Evolutionary conservation across 2,797 vertebrate genomes (phyloP), one percentile per base, ranked within the genome.

Genomic region (Eleutherodactylus coqui): DNA sequence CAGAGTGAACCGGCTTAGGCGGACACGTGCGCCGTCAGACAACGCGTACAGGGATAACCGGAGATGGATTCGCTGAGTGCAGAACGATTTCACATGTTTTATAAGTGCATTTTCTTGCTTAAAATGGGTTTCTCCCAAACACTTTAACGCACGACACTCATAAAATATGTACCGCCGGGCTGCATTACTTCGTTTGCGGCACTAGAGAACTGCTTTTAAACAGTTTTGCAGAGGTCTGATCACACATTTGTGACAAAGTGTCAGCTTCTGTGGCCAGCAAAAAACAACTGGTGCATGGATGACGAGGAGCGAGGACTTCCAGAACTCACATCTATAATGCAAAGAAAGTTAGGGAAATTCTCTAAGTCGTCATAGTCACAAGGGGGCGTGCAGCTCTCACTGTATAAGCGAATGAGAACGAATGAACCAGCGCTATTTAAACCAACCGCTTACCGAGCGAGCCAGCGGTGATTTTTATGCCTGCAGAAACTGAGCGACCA

Each of bases 91-190:
- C 29, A 82, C 43, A 29, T 29, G 36, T 72, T 55, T 73, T 29
- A 70, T 17, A 69, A 70, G 41, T 38, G 47, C 45, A 41, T 73
- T 55, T 72, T 43, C 64, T 43, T 73, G 49, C 80, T 70, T 32
- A 19, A 78, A 78, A 24, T 78, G 43, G 67, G 34, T 41, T 73
- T 53, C 19, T 34, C 38, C 62, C 51, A 83, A 75, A 62, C 70
- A 16, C 70, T 75, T 49, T 60, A 75, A 75, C n/a, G 41, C 82
- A 83, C 38, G 49, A 41, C 24, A 43, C 51, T 55, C 70, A 73
- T 79, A 64, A 79, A 83, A 60, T 75, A 75, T 83, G 41, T 64
- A 83, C n/a, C 62, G 53, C 14, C 34, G n/a, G 67, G 1, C 43
- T 43, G 80, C 49, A 55, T 82, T 78, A 58, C 43, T 58, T 78